Evolutionary conservation across 2,113 vertebrate genomes (phyloP), one percentile per base, ranked within the genome.

Genomic region (Spea bombifrons): DNA sequence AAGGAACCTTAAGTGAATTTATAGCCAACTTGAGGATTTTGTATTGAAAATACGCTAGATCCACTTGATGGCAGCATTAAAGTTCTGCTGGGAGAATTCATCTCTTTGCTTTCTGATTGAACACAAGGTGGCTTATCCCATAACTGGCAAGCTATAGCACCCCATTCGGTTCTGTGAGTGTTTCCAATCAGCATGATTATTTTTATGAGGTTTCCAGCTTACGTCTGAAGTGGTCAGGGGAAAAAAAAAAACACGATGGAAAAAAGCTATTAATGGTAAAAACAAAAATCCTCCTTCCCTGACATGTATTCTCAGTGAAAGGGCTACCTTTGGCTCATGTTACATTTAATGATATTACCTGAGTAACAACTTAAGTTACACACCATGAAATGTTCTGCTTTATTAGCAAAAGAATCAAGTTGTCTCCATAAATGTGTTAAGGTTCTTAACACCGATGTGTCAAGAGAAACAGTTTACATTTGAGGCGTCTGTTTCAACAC

Each of bases 1-100:
- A 81, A 84, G 83, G 83, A 86, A 61, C 80, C 82, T 84, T 83
- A 84, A 87, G 85, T 85, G 83, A 85, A 89, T 88, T 82, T 86
- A 82, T 85, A 86, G 74, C 85, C 88, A 83, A 81, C 80, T 81
- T 84, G 66, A 86, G 84, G 80, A 83, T 86, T 85, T 88, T 1
- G 71, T 83, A 83, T 84, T 87, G 86, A 88, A 90, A 88, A 87
- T 88, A 84, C 84, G 86, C 81, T 6, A 45, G 47, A 55, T 47
- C 9, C 57, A 15, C 44, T 46, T 67, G 64, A 71, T 53, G 64
- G 48, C 52, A 63, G 30, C 55, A 16, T 50, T 12, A 15, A 52
- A 16, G 45, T 30, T 9, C 50, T 43, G 53, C 10, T 52, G 30
- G 52, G 52, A 57, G 53, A 10, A 63, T 12, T 70, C 46, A 15